Conservation (phyloP, 2,888 invertebrate species). For the Hemistola chrysoprasaria region DNA sequence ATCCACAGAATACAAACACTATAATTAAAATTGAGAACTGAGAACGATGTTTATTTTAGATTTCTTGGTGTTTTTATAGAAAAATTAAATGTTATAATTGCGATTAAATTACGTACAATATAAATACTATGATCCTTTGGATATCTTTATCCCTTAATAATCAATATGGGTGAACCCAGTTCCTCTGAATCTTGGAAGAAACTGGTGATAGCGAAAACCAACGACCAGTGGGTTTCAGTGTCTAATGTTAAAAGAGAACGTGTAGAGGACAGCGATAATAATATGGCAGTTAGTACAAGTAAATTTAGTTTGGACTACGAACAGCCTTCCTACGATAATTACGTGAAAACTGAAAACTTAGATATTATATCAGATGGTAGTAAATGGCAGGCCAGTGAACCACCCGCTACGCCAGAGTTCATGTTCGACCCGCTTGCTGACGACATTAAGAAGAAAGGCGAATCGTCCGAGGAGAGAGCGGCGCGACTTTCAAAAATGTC, state of each 20-base stretch:
- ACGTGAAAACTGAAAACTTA: slow-evolving; percentile 44
- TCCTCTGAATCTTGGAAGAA: slow-evolving; percentile 70
- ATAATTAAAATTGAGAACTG: no score
- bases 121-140: slow-evolving; percentile 72
- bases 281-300: slow-evolving; percentile 34
- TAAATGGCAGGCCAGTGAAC: slow-evolving; percentile 3
- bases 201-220: slow-evolving; percentile 67
- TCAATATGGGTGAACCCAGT: slow-evolving; percentile 74
- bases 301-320: slow-evolving; percentile 43
- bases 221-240: slow-evolving; percentile 65
- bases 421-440: slow-evolving; percentile 3
- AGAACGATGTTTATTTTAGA: no score
- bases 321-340: slow-evolving; percentile 22
- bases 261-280: slow-evolving; percentile 34
- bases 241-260: slow-evolving; percentile 53
- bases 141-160: slow-evolving; percentile 71
- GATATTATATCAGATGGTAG: background rate
- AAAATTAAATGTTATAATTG: slow-evolving; percentile 6
- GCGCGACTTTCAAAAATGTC: slow-evolving; percentile 69
- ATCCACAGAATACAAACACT: no score
- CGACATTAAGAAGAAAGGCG: slow-evolving; percentile 32
- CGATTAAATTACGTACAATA: slow-evolving; percentile 10
- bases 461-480: slow-evolving; percentile 60
- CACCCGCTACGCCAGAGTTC: slow-evolving; percentile 3
- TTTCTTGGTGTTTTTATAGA: slow-evolving; percentile 5